Percentiles rank a stretch among this genome's conserved stretches.
Conservation (phyloP, 2,888 invertebrate genomes). For the Craniophora ligustri region DNA sequence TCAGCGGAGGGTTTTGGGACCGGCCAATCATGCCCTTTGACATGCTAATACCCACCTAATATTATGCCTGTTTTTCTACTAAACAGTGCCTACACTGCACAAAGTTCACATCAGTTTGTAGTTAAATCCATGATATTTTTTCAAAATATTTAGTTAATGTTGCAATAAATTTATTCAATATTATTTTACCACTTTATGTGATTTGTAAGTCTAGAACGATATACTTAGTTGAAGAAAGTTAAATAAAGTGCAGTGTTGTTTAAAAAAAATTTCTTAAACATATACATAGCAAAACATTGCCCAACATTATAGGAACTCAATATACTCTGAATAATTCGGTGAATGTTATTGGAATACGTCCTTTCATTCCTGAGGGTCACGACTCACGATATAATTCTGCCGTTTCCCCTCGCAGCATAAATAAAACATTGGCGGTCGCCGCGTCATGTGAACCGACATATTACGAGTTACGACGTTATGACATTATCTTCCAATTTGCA, state of each 20-base stretch:
- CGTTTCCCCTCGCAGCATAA: constrained; percentile 62
- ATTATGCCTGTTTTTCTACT: constrained; percentile 63
- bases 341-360: constrained; percentile 40
- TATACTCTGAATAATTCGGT: constrained; percentile 22
- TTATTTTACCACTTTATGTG: too few relatives aligned
- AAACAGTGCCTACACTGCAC: constrained; percentile 54
- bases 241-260: not conserved
- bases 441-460: constrained; percentile 66
- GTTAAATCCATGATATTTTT: constrained; percentile 10
- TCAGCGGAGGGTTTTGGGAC: constrained; percentile 55
- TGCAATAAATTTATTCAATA: too few relatives aligned
- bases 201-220: too few relatives aligned
- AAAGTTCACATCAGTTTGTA: constrained; percentile 7
- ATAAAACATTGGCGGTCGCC: constrained; percentile 70
- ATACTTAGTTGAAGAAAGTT: too few relatives aligned
- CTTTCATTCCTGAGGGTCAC: constrained; percentile 52
- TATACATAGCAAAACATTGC: not conserved
- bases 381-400: constrained; percentile 61
- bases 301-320: not conserved
- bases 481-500: constrained; percentile 82
- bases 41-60: constrained; percentile 74
- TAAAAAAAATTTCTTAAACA: too few relatives aligned
- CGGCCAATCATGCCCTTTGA: constrained; percentile 72
- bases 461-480: constrained; percentile 76
- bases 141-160: not conserved